These are phyloP conservation scores for Gymnoscopelus braueri DNA, from an alignment of 2,797 vertebrate species.

Conservation along the genomic window DNA sequence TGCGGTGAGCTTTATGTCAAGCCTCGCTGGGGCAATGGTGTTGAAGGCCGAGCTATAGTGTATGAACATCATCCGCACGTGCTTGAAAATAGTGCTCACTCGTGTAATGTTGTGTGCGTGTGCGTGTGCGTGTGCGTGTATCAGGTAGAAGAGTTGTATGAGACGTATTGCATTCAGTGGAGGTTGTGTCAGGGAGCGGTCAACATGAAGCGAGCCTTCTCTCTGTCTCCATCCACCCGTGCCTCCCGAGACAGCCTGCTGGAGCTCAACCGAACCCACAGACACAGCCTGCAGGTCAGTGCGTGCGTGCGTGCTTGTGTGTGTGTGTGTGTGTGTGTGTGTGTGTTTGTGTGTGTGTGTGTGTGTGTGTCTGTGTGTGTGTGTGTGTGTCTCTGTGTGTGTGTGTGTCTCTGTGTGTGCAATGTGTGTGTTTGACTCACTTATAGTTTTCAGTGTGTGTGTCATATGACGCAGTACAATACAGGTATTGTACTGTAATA, in stretches of 20 bases:
- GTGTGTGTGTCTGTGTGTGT: background rate
- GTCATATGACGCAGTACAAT: no score
- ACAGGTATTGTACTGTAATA: no score
- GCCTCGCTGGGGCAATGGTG: no score
- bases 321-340: constrained; percentile 11
- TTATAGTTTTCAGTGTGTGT: no score
- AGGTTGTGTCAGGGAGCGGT: constrained; percentile 89
- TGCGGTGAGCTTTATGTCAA: no score
- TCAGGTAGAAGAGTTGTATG: constrained; percentile 95
- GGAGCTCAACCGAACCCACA: constrained; percentile 90
- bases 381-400: background rate
- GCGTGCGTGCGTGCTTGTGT: background rate
- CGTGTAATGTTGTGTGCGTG: background rate
- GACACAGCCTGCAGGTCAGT: constrained; percentile 90
- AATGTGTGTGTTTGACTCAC: no score
- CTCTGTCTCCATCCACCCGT: constrained; percentile 85
- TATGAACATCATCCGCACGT: no score
- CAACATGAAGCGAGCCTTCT: constrained; percentile 95
- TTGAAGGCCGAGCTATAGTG: no score
- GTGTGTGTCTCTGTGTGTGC: no score
- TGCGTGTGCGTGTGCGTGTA: background rate
- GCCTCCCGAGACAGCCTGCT: constrained; percentile 93
- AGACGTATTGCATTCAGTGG: constrained; percentile 94
- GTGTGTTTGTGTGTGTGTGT: constrained; percentile 7
- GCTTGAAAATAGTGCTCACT: no score